A percentile compares a stretch with the other conserved stretches of the same genome.
Evolutionary conservation across 2,888 invertebrate genomes (phyloP).

Genomic region (Hirtodrosophila alboralis): DNA sequence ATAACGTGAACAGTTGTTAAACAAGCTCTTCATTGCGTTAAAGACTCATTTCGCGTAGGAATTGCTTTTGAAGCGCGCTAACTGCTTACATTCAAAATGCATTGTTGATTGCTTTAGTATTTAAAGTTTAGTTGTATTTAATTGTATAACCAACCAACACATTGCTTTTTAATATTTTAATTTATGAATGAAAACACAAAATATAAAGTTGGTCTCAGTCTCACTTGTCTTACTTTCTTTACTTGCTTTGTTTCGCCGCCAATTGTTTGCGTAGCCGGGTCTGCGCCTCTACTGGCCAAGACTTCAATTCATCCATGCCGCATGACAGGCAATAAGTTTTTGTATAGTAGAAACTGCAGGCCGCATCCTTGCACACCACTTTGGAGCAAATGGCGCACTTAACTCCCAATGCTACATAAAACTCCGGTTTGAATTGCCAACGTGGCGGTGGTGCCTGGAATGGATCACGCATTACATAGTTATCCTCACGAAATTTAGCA

Average conservation of each 20-base stretch:
- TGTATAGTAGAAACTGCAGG: slow-evolving; percentile 92
- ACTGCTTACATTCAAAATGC: too few relatives aligned
- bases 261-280: slow-evolving; percentile 86
- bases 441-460: slow-evolving; percentile 87
- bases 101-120: too few relatives aligned
- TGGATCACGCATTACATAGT: slow-evolving; percentile 93
- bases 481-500: slow-evolving; percentile 88
- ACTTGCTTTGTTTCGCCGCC: slow-evolving; percentile 22
- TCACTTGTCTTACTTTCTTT: not conserved
- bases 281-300: slow-evolving; percentile 89
- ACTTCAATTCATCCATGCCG: slow-evolving; percentile 85
- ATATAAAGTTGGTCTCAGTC: not conserved
- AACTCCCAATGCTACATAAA: slow-evolving; percentile 89
- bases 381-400: slow-evolving; percentile 89
- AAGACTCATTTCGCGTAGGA: too few relatives aligned
- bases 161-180: too few relatives aligned
- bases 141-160: too few relatives aligned
- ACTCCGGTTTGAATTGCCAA: slow-evolving; percentile 88
- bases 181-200: too few relatives aligned
- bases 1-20: not conserved
- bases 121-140: too few relatives aligned
- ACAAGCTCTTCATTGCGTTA: not conserved
- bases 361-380: slow-evolving; percentile 89
- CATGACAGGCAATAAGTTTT: slow-evolving; percentile 90
- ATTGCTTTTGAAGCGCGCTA: too few relatives aligned